Evolutionary conservation across 2,888 invertebrate genomes (phyloP).

Genomic region (Nomada hirtipes): DNA sequence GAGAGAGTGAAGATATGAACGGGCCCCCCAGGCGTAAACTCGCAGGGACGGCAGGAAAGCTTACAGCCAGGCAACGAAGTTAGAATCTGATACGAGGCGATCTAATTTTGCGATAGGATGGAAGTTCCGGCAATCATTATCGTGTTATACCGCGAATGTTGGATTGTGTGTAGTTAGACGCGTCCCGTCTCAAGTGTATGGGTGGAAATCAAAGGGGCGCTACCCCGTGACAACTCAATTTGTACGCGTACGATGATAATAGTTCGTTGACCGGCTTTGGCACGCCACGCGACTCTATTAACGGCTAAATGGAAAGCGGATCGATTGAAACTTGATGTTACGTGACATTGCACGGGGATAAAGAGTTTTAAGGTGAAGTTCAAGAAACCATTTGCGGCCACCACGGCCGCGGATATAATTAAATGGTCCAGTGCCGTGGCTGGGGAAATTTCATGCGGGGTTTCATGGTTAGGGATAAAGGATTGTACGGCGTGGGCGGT

Average conservation of each 20-base stretch:
- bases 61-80: constrained; percentile 67
- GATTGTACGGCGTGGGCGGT: too few relatives aligned
- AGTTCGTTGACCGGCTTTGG: constrained; percentile 44
- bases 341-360: constrained; percentile 34
- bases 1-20: constrained; percentile 44
- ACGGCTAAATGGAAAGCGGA: constrained; percentile 55
- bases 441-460: too few relatives aligned
- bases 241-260: constrained; percentile 38
- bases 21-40: constrained; percentile 58
- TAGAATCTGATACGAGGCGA: constrained; percentile 72
- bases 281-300: constrained; percentile 51
- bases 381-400: neutral
- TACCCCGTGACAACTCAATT: constrained; percentile 47
- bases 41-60: constrained; percentile 45
- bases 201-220: constrained; percentile 44
- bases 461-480: too few relatives aligned
- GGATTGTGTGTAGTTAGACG: constrained; percentile 48
- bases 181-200: constrained; percentile 30
- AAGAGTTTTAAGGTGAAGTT: constrained; percentile 41
- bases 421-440: too few relatives aligned
- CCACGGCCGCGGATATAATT: neutral
- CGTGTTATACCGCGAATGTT: constrained; percentile 69
- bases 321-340: constrained; percentile 55
- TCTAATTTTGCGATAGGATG: constrained; percentile 73
- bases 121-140: constrained; percentile 73